Evolutionary conservation across 2,113 vertebrate genomes (phyloP).

Genomic region (Tyrannus savana): DNA sequence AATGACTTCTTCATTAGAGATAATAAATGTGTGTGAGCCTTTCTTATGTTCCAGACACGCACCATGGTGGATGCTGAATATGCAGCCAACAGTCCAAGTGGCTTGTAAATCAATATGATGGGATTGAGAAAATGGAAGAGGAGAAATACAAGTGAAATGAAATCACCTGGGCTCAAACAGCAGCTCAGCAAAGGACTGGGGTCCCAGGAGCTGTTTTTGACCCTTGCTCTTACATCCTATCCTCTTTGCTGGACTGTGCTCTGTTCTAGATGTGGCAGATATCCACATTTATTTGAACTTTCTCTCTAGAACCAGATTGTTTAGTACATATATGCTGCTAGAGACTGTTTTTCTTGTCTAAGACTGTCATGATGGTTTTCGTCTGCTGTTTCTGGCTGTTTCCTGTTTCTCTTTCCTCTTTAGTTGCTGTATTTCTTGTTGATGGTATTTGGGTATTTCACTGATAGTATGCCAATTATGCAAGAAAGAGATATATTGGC

Average conservation of each 20-base stretch:
- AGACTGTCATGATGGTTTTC: background rate
- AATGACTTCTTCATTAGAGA: background rate
- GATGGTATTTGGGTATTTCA: background rate
- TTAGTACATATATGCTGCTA: background rate
- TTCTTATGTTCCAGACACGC: background rate
- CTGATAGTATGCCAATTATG: background rate
- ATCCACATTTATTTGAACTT: background rate
- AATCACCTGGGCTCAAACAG: background rate
- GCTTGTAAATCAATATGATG: background rate
- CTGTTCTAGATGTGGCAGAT: background rate
- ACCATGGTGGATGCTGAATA: background rate
- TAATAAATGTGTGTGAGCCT: background rate
- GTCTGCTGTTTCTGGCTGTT: background rate
- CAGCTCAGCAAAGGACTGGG: background rate
- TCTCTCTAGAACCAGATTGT: background rate
- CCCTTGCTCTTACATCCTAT: background rate
- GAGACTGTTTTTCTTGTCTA: background rate
- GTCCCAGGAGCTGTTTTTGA: background rate
- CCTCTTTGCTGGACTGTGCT: background rate
- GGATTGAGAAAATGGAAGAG: background rate
- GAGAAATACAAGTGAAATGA: background rate
- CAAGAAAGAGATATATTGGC: background rate
- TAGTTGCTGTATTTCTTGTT: background rate
- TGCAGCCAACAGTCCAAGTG: background rate
- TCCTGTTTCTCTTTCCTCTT: background rate